Evolutionary conservation across 2,113 vertebrate genomes (phyloP).

Genomic region (Collichthys lucidus): DNA sequence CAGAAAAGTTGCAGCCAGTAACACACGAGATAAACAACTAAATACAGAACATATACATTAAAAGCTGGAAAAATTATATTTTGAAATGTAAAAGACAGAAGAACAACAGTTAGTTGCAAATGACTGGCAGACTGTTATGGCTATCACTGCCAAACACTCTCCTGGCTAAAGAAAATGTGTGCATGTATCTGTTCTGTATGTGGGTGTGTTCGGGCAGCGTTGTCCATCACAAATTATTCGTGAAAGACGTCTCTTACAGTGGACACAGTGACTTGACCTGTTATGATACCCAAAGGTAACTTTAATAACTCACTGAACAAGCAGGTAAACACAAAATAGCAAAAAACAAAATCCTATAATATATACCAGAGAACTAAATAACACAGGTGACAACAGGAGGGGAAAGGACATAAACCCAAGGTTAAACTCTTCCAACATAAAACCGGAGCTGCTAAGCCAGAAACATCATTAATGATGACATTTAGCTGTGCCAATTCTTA

Average conservation of each 20-base stretch:
- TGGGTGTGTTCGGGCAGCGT: slow-evolving; percentile 18
- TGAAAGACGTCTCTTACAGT: not conserved
- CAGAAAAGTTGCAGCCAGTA: slow-evolving; percentile 2
- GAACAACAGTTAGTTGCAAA: not conserved
- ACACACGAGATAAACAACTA: not conserved
- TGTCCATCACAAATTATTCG: slow-evolving; percentile 9
- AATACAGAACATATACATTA: not conserved
- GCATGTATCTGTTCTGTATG: not conserved
- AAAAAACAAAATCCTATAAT: too few species aligned
- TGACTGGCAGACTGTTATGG: not conserved
- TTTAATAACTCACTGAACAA: not conserved
- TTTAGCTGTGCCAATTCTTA: not conserved
- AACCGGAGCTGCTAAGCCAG: too few species aligned
- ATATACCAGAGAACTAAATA: not conserved
- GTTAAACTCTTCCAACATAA: too few species aligned
- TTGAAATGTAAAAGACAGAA: not conserved
- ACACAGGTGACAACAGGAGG: not conserved
- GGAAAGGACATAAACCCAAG: too few species aligned
- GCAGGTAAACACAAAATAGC: too few species aligned
- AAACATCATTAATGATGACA: not conserved
- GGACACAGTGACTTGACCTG: not conserved
- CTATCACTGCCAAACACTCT: not conserved
- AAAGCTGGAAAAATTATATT: not conserved
- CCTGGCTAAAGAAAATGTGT: not conserved
- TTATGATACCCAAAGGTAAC: too few species aligned